Conservation (phyloP, 2,888 invertebrate genomes). For the Empis livida region DNA sequence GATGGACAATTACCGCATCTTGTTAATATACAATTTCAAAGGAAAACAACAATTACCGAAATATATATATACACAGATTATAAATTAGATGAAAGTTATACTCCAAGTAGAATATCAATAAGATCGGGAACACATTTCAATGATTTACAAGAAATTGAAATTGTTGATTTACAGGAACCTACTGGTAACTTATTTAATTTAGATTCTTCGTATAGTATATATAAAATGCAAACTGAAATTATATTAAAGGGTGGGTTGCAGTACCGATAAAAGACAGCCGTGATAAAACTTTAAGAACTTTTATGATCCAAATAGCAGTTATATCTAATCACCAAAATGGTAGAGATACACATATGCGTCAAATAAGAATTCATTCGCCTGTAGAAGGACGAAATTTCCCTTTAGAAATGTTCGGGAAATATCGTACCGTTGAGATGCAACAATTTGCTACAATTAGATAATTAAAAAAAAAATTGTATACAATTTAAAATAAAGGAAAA, state of each 20-base stretch:
- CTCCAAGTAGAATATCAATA: conserved; percentile 87
- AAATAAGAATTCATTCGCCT: conserved; percentile 92
- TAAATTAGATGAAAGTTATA: conserved; percentile 97
- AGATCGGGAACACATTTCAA: conserved; percentile 92
- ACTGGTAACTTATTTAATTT: conserved; percentile 41
- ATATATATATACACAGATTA: conserved; percentile 96
- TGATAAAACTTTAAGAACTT: conserved; percentile 81
- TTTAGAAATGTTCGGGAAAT: conserved; percentile 60
- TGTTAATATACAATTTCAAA: conserved; percentile 91
- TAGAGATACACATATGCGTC: conserved; percentile 93
- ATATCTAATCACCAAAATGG: conserved; percentile 99
- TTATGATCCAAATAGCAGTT: conserved; percentile 93
- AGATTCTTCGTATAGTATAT: not conserved
- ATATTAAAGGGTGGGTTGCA: conserved; percentile 75
- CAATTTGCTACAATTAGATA: conserved; percentile 71
- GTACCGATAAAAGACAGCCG: conserved; percentile 81
- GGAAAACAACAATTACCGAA: conserved; percentile 88
- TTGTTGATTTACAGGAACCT: conserved; percentile 86
- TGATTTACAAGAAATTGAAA: conserved; percentile 91
- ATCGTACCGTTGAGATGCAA: conserved; percentile 69
- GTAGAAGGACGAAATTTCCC: conserved; percentile 41
- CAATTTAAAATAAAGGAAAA: too few species aligned
- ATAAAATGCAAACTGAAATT: too few species aligned
- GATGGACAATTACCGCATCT: conserved; percentile 97
- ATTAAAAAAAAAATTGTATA: too few species aligned